Percentiles rank a stretch among this genome's conserved stretches.
These are phyloP conservation scores for Leiothrix lutea DNA, from an alignment of 2,113 vertebrate genomes.

Conservation along the genomic window DNA sequence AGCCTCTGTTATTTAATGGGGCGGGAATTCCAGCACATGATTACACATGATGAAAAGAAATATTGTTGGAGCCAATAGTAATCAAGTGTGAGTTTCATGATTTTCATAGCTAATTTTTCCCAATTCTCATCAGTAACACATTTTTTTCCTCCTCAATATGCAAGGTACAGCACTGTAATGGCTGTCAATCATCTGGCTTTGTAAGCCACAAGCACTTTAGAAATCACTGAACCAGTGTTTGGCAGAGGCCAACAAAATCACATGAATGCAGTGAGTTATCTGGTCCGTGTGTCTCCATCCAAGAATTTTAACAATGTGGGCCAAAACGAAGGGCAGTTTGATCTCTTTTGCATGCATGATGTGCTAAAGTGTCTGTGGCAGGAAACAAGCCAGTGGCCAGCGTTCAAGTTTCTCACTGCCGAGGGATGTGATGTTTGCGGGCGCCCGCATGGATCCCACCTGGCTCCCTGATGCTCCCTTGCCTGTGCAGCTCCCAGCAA, in stretches of 20 bases:
- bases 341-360: neutral
- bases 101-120: slow-evolving; percentile 29
- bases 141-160: neutral
- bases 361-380: neutral
- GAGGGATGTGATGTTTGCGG: neutral
- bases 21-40: neutral
- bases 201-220: neutral
- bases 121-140: neutral
- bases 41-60: neutral
- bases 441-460: neutral
- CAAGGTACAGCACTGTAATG: neutral
- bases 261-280: neutral
- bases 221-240: slow-evolving; percentile 18
- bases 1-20: neutral
- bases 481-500: neutral
- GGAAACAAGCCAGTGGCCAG: neutral
- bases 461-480: neutral
- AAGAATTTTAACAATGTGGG: neutral
- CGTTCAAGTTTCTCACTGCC: neutral
- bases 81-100: neutral
- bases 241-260: neutral
- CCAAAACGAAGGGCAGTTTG: neutral
- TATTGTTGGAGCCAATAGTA: neutral
- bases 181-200: neutral
- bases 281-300: neutral